Evolutionary conservation across 2,888 invertebrate species (phyloP), one percentile per base, ranked within the genome.

Genomic region (Dinocampus coccinellae): DNA sequence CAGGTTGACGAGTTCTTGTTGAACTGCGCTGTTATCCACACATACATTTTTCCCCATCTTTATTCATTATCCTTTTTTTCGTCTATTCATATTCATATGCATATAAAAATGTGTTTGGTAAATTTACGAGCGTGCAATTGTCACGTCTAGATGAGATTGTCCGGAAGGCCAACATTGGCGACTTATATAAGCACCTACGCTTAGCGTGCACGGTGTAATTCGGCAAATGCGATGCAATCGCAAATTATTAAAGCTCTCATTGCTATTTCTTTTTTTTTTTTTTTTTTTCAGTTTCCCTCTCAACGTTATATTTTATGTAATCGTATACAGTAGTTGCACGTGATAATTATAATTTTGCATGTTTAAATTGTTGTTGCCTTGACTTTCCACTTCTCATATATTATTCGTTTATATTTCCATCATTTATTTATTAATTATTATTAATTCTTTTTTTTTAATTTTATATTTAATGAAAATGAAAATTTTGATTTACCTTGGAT

Each of bases 161-260:
- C 33, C 24, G 11, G 20, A 33, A 26, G 16, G 33, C 26, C 29
- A 24, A 42, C 62, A 34, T 16, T n/a, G 6, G 16, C 16, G 47
- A 47, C 47, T 1, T 36, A n/a, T 10, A n/a, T 47, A 47, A 16
- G 2, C 16, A 16, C 16, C 3, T 47, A 16, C 47, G 20, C 1
- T 39, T 63, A 52, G 52, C 63, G 63, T 63, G 52, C 39, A 52
- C 3, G 11, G 16, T 63, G 39, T 52, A 63, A 63, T 52, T 63
- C 33, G 29, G 52, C 16, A 52, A 63, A 63, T 33, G 52, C 24
- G 39, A 62, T 39, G 63, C 52, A 26, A 63, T 63, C 22, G 47
- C 20, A 63, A 47, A 63, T 63, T 63, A 63, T 63, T n/a, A 47
- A 52, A 9, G 47, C 29, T 52, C 16, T 1, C 16, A 29, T 11